Evolutionary conservation across 2,888 invertebrate species (phyloP).

Genomic region (Scotopteryx bipunctaria): DNA sequence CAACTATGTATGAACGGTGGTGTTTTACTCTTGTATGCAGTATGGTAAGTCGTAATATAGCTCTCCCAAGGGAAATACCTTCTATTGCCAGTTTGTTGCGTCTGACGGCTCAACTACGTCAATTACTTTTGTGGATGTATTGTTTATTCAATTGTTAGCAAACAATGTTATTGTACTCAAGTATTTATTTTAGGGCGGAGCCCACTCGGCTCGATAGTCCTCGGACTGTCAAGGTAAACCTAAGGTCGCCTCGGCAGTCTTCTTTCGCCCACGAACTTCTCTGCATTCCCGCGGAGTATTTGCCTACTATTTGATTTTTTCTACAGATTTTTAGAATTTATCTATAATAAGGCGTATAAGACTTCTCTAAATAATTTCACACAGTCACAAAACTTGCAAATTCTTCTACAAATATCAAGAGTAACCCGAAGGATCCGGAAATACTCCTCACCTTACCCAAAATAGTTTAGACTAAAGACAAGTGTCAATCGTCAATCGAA

Average conservation of each 20-base stretch:
- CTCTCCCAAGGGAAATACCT: constrained; percentile 71
- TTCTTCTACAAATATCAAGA: constrained; percentile 7
- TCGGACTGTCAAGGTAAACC: no score
- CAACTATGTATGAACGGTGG: no score
- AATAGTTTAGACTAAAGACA: no score
- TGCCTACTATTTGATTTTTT: no score
- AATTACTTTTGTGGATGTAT: constrained; percentile 53
- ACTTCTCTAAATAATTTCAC: background rate
- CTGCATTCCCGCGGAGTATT: no score
- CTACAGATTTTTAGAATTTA: no score
- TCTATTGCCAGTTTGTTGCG: constrained; percentile 73
- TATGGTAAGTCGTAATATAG: constrained; percentile 68
- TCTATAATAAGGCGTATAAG: no score
- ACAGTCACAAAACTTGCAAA: background rate
- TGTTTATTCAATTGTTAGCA: constrained; percentile 25
- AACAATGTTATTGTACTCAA: background rate
- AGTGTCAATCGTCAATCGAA: no score
- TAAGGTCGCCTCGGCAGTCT: no score
- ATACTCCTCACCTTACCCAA: constrained; percentile 1
- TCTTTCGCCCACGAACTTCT: no score
- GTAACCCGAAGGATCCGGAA: constrained; percentile 16
- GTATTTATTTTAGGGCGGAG: background rate
- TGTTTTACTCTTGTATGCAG: no score
- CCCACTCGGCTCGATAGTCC: no score
- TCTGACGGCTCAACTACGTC: constrained; percentile 60